Conservation (phyloP, 2,888 invertebrate species). For the Apoda limacodes region DNA sequence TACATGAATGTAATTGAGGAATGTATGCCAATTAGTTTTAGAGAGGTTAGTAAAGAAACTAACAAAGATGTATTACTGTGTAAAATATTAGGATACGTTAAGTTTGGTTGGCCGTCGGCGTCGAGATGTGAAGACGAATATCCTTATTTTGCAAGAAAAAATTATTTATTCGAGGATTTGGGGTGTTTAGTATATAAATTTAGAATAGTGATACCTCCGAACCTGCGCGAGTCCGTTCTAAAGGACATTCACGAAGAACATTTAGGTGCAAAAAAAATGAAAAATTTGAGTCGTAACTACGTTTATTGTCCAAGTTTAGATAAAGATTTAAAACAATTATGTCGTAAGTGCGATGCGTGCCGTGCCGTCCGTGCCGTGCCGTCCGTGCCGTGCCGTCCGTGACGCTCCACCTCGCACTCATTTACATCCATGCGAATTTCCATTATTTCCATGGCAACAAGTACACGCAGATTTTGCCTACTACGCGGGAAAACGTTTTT, state of each 20-base stretch:
- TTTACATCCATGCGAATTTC: too few species aligned
- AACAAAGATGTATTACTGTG: slow-evolving; percentile 13
- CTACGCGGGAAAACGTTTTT: too few species aligned
- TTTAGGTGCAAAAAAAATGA: slow-evolving; percentile 18
- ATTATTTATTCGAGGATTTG: slow-evolving; percentile 5
- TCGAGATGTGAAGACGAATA: slow-evolving; percentile 13
- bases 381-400: too few species aligned
- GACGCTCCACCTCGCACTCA: too few species aligned
- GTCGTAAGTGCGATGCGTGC: slow-evolving; percentile 10
- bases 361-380: slow-evolving; percentile 11
- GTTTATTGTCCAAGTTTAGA: slow-evolving; percentile 17
- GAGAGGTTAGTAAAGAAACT: slow-evolving; percentile 11
- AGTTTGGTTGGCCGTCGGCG: slow-evolving; percentile 18
- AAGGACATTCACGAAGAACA: slow-evolving; percentile 13
- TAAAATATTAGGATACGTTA: too few species aligned
- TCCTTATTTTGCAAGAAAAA: slow-evolving; percentile 12
- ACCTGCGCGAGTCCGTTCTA: background rate
- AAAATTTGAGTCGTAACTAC: slow-evolving; percentile 15
- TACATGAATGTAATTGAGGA: slow-evolving; percentile 11
- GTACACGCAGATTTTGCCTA: too few species aligned
- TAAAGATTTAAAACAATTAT: slow-evolving; percentile 7
- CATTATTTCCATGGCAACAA: too few species aligned
- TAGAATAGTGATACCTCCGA: slow-evolving; percentile 9
- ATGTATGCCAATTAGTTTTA: slow-evolving; percentile 11
- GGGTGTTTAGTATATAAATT: slow-evolving; percentile 15